Evolutionary conservation across 1,140 invertebrate species (phyloP).

Genomic region (Pemphigus obesinymphae): DNA sequence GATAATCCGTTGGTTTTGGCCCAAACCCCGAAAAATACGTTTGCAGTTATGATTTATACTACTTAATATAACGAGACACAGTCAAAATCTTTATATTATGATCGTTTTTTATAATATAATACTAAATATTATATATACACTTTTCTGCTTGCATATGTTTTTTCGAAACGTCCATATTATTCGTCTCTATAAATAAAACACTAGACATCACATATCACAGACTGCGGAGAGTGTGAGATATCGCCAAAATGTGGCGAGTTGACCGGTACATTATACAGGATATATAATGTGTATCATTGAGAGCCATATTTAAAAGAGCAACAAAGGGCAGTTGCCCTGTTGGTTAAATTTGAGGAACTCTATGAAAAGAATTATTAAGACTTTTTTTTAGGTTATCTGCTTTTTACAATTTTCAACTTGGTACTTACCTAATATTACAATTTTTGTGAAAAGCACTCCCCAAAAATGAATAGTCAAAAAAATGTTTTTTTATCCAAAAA

Average conservation of each 20-base stretch:
- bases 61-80: background rate
- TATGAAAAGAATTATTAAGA: too few species aligned
- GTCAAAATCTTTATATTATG: slow-evolving; percentile 1
- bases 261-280: background rate
- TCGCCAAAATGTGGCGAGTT: background rate
- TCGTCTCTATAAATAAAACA: slow-evolving; percentile 12
- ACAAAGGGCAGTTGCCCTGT: too few species aligned
- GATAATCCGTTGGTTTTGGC: slow-evolving; percentile 34
- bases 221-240: background rate
- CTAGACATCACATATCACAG: background rate
- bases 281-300: background rate
- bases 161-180: background rate
- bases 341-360: too few species aligned
- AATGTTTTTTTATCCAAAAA: too few species aligned
- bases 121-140: background rate
- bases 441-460: too few species aligned
- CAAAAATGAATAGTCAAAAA: too few species aligned
- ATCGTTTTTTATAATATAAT: background rate
- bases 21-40: slow-evolving; percentile 4
- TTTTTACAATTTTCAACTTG: too few species aligned
- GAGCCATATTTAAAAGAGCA: too few species aligned
- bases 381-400: too few species aligned
- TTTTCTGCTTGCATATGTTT: slow-evolving; percentile 11
- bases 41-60: slow-evolving; percentile 10
- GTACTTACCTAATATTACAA: too few species aligned